Base-by-base conservation (phyloP, 2,113 vertebrate species). In the Sciurus niger region DNA sequence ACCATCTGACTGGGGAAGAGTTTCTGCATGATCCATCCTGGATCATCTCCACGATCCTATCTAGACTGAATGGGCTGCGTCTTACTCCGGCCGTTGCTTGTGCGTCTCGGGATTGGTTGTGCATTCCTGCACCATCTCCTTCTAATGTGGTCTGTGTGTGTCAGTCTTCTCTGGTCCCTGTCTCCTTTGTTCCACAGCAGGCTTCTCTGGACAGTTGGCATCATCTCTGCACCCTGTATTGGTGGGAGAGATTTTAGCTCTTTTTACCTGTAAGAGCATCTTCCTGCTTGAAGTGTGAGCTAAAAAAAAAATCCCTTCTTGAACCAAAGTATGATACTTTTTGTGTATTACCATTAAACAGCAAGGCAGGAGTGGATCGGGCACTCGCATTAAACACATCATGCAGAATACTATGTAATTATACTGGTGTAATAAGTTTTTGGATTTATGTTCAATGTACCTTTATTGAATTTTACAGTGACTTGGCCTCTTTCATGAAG, bases 281-380 rank as follows among this genome's bases (percentile, higher is more conserved):
- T 79, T 76, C 25, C 16, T 86, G 13, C 48, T 84, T 97, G 46
- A 95, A 74, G 25, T 83, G 18, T 3, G 40, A 88, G 24, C 63
- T 55, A 46, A 43, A 76, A 70, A 76, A 70, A 20, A 30, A 58
- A 93, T 88, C 1, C 16, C 9, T 90, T 6, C 8, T 5, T 65
- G 55, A 78, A 85, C 32, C 51, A 79, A 96, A 70, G 20, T 5
- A 34, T 32, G 4, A 20, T 63, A 65, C 1, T 34, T 79, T 80
- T 68, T 76, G 30, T 11, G 5, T 40, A 14, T 17, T 22, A 77
- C 30, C 22, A 28, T 79, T 96, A 88, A 90, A 58, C 46, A 87
- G 51, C 40, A 30, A 78, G 80, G 48, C 34, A 78, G 87, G 34
- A 95, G 40, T 32, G 2, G 28, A 2, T 70, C 24, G 1, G 53